These are phyloP conservation scores for Melieria picta DNA, from an alignment of 2,888 invertebrate species.

Conservation along the genomic window DNA sequence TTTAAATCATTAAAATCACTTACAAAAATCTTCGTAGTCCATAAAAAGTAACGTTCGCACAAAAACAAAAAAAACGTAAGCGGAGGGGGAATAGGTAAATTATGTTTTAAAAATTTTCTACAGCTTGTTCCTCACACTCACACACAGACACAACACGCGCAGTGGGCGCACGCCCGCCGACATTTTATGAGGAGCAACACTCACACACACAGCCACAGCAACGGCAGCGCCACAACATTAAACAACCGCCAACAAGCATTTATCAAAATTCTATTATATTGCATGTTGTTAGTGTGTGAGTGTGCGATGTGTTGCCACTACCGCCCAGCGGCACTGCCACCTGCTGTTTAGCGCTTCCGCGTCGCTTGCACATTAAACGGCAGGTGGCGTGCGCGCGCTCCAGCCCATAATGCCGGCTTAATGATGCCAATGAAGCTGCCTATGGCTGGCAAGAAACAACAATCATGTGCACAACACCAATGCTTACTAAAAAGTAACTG, in stretches of 20 bases:
- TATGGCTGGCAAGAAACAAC: neutral
- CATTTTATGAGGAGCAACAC: slow-evolving; percentile 5
- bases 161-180: neutral
- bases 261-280: slow-evolving; percentile 38
- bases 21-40: slow-evolving; percentile 18
- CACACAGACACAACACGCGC: neutral
- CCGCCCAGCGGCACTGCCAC: neutral
- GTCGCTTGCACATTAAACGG: slow-evolving; percentile 27
- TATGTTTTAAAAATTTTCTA: slow-evolving; percentile 26
- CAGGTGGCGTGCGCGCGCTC: slow-evolving; percentile 31
- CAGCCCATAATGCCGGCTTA: neutral
- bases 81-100: slow-evolving; percentile 26
- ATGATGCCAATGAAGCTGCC: slow-evolving; percentile 24
- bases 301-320: neutral
- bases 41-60: neutral
- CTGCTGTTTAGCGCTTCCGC: neutral
- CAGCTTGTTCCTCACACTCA: neutral
- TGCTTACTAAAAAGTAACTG: no score
- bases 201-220: slow-evolving; percentile 16
- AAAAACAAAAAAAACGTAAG: slow-evolving; percentile 6
- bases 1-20: slow-evolving; percentile 33
- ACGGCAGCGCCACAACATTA: slow-evolving; percentile 24
- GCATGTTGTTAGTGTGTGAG: slow-evolving; percentile 19
- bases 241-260: slow-evolving; percentile 37
- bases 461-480: no score